Evolutionary conservation across 2,113 vertebrate genomes (phyloP), one percentile per base, ranked within the genome.

Genomic region (Tiliqua scincoides): DNA sequence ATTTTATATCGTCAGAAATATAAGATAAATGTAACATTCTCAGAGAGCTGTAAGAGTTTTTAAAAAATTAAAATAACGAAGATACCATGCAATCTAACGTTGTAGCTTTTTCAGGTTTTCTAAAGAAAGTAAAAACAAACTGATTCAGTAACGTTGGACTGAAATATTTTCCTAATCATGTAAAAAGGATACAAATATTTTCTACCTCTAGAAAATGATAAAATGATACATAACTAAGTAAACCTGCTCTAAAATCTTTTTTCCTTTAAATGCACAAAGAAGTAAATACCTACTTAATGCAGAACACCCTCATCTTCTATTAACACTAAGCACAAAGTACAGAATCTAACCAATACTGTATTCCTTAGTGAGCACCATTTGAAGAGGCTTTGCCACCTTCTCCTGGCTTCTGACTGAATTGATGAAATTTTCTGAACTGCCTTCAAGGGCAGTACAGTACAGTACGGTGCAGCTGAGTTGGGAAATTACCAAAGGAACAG

Each of bases 41-140:
- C 21, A 10, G 27, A 61, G 17, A 82, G 23, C 35, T 25, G 4
- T 4, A 2, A 70, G 30, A 76, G 21, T 27, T n/a, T 77, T 65
- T 15, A 52, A 14, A 81, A 4, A 25, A 11, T 6, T 35, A 12
- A 30, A 9, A 0, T 37, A 6, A 52, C 54, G 17, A 57, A 57
- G 11, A 2, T 65, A 59, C 0, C 1, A 12, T 65, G 7, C 75
- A 88, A 72, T 32, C 30, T 54, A 84, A 4, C 75, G 27, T 52
- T 23, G 23, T 79, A 40, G 3, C 52, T 27, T 0, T 40, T 25
- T 12, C 59, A 63, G 20, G 2, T 35, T 35, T 70, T 20, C 68
- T 5, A 70, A 32, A 70, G 12, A 15, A 89, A 30, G 40, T 82
- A 43, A 12, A 88, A 75, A 0, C 81, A 79, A 61, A 86, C 17